These are phyloP conservation scores for Hyles vespertilio DNA, from an alignment of 1,140 invertebrate genomes.

Conservation along the genomic window DNA sequence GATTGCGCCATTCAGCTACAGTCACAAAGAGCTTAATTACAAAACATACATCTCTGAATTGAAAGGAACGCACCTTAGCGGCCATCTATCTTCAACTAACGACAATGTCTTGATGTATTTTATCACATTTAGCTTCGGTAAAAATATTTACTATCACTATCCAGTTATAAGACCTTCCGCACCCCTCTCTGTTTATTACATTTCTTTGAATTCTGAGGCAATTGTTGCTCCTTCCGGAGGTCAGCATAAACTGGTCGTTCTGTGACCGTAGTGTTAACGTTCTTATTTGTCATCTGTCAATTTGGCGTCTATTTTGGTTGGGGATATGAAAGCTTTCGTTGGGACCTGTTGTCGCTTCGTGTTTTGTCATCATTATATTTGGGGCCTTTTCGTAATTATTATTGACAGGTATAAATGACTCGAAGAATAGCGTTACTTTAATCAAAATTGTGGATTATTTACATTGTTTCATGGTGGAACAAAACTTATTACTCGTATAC, in stretches of 20 bases:
- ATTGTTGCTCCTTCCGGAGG: slow-evolving; percentile 22
- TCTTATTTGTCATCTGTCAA: slow-evolving; percentile 75
- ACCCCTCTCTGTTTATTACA: neutral
- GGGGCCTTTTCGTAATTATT: slow-evolving; percentile 55
- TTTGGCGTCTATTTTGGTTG: slow-evolving; percentile 69
- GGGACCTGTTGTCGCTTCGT: slow-evolving; percentile 38
- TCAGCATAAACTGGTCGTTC: slow-evolving; percentile 36
- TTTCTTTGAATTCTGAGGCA: slow-evolving; percentile 1
- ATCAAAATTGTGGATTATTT: too few species aligned
- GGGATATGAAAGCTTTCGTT: slow-evolving; percentile 66
- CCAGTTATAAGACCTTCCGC: slow-evolving; percentile 36
- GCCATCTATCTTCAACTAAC: slow-evolving; percentile 66
- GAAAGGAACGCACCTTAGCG: slow-evolving; percentile 49
- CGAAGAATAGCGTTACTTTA: neutral
- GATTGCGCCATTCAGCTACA: too few species aligned
- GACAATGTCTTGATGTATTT: slow-evolving; percentile 72
- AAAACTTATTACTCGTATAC: too few species aligned
- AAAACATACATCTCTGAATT: too few species aligned
- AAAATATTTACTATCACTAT: slow-evolving; percentile 60
- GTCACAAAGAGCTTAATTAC: too few species aligned
- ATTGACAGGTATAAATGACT: slow-evolving; percentile 47
- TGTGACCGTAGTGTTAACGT: slow-evolving; percentile 61
- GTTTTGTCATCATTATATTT: slow-evolving; percentile 69
- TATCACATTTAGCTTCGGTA: slow-evolving; percentile 65
- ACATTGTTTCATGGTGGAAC: too few species aligned